phyloP scores from a whole-genome alignment of 2,113 vertebrate species.

The Dunckerocampus dactyliophorus region DNA sequence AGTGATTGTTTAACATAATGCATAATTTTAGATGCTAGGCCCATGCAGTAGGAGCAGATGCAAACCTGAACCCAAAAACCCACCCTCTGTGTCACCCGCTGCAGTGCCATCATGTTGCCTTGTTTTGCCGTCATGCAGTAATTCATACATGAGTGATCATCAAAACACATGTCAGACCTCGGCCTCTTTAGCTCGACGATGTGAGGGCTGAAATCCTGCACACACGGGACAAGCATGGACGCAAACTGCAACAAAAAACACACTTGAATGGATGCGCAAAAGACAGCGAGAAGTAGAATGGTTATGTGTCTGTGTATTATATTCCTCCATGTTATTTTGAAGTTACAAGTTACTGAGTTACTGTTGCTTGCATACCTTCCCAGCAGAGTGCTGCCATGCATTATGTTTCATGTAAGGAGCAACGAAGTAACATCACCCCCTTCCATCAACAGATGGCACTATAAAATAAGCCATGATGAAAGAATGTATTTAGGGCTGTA shows the following conservation, averaged over 20 bases:
- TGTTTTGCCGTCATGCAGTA: not conserved
- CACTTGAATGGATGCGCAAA: not conserved
- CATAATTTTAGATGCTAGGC: too few relatives aligned
- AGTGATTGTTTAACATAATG: too few relatives aligned
- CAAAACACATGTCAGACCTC: not conserved
- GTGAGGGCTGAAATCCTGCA: not conserved
- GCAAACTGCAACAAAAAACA: not conserved
- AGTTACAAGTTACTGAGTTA: not conserved
- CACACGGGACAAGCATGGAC: not conserved
- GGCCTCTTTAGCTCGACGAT: too few relatives aligned
- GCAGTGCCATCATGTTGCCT: not conserved
- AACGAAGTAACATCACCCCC: constrained; percentile 27
- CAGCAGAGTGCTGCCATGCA: constrained; percentile 14
- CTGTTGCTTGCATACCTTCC: constrained; percentile 6
- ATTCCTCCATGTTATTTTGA: constrained; percentile 10
- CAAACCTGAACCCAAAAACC: not conserved
- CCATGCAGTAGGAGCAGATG: too few relatives aligned
- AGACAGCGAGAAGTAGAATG: not conserved
- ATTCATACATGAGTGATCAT: not conserved
- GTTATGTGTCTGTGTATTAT: not conserved
- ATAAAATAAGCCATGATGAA: constrained; percentile 39
- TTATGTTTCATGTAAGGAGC: constrained; percentile 26
- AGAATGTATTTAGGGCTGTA: constrained; percentile 43
- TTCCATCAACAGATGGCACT: constrained; percentile 61
- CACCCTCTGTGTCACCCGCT: not conserved